phyloP scores from a whole-genome alignment of 1,140 invertebrate genomes.

The Drosophila quadrilineata region DNA sequence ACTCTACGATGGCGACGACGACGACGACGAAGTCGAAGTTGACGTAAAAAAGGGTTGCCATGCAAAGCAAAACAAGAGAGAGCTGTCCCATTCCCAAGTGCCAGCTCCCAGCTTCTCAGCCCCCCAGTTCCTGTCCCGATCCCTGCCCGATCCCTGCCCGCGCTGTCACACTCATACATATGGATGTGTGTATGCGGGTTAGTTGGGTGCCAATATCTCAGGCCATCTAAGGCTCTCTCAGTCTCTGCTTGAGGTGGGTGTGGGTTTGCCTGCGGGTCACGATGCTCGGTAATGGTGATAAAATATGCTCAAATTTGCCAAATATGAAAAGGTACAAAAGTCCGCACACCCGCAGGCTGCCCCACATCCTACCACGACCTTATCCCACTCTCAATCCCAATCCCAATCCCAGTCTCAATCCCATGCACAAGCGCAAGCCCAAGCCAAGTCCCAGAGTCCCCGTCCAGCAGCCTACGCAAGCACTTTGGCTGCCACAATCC shows the following conservation, averaged over 20 bases:
- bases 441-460: too few relatives aligned
- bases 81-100: slow-evolving; percentile 8
- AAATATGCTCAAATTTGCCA: slow-evolving; percentile 80
- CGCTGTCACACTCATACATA: slow-evolving; percentile 5
- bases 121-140: not conserved
- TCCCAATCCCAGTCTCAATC: too few relatives aligned
- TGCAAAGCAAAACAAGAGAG: slow-evolving; percentile 44
- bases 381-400: too few relatives aligned
- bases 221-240: slow-evolving; percentile 3
- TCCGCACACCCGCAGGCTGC: slow-evolving; percentile 30
- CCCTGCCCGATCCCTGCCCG: not conserved
- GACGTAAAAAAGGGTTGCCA: slow-evolving; percentile 50
- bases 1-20: slow-evolving; percentile 18
- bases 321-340: slow-evolving; percentile 74
- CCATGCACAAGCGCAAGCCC: too few relatives aligned
- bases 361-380: too few relatives aligned
- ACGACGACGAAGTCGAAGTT: too few relatives aligned
- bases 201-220: slow-evolving; percentile 60
- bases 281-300: slow-evolving; percentile 70
- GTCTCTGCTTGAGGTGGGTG: slow-evolving; percentile 18
- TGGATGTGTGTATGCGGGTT: slow-evolving; percentile 24
- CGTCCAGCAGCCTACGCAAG: too few relatives aligned
- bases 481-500: slow-evolving; percentile 16
- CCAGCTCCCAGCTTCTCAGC: not conserved
- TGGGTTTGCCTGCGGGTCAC: slow-evolving; percentile 61